A percentile compares a stretch with the other conserved stretches of the same genome.
These are phyloP conservation scores for Philereme transversata DNA, from an alignment of 2,888 invertebrate genomes.

Conservation along the genomic window DNA sequence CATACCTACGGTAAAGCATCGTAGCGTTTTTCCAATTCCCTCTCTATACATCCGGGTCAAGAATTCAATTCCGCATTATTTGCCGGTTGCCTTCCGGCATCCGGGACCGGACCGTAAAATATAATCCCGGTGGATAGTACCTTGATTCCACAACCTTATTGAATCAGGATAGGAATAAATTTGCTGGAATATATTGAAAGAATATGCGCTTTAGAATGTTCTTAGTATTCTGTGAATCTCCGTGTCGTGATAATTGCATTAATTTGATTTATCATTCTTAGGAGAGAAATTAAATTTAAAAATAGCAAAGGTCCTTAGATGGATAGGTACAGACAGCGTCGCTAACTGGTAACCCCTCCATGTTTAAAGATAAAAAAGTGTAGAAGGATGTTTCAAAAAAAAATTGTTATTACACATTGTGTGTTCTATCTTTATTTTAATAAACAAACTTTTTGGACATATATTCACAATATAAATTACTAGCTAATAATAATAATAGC, in stretches of 20 bases:
- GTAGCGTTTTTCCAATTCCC: constrained; percentile 1
- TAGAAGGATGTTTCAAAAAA: too few species aligned
- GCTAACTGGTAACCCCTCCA: too few species aligned
- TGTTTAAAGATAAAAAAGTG: too few species aligned
- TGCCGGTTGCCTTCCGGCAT: constrained; percentile 42
- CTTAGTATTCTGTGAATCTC: too few species aligned
- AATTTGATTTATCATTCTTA: neutral
- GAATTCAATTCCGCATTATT: constrained; percentile 54
- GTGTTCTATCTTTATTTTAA: too few species aligned
- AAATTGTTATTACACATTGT: too few species aligned
- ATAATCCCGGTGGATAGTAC: constrained; percentile 36
- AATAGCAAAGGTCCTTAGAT: neutral
- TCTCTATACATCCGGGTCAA: constrained; percentile 26
- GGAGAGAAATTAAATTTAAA: neutral
- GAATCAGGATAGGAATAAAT: neutral
- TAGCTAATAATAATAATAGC: too few species aligned
- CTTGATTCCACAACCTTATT: constrained; percentile 14
- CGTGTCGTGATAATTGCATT: too few species aligned
- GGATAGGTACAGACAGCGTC: too few species aligned
- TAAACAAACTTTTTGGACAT: too few species aligned
- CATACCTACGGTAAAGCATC: neutral
- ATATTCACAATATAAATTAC: too few species aligned
- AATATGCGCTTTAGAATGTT: neutral
- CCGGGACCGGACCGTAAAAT: constrained; percentile 32
- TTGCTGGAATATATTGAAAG: constrained; percentile 1